Conservation (phyloP, 2,113 vertebrate genomes). For the Thomomys bottae region DNA sequence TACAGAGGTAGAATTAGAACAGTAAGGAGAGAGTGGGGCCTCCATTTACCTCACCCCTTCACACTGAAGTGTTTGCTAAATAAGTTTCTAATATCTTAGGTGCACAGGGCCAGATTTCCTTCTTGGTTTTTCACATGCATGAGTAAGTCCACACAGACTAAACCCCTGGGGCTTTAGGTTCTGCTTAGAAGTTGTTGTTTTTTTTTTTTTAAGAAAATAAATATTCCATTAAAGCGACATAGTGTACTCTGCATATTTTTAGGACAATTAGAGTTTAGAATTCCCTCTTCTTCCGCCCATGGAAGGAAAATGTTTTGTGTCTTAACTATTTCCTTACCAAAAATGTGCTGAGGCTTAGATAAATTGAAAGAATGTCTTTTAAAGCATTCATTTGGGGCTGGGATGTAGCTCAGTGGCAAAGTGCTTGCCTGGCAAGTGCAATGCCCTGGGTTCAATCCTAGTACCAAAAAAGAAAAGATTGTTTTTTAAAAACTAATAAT, state of each 20-base stretch:
- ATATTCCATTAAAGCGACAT: conserved; percentile 79
- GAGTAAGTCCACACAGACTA: conserved; percentile 73
- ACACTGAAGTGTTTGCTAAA: conserved; percentile 72
- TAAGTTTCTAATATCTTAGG: conserved; percentile 79
- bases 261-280: conserved; percentile 79
- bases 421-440: too few species aligned
- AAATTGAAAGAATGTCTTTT: not conserved
- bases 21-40: conserved; percentile 27
- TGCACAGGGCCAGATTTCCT: conserved; percentile 66
- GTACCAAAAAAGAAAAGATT: too few species aligned
- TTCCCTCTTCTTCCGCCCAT: conserved; percentile 74
- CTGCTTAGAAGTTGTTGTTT: conserved; percentile 74
- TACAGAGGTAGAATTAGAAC: conserved; percentile 81
- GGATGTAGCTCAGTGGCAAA: too few species aligned
- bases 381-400: too few species aligned
- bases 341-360: not conserved
- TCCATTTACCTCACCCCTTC: conserved; percentile 69
- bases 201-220: conserved; percentile 75
- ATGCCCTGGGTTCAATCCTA: too few species aligned
- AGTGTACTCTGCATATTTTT: conserved; percentile 81
- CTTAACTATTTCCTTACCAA: conserved; percentile 73
- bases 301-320: conserved; percentile 1
- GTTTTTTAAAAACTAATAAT: too few species aligned
- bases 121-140: conserved; percentile 72
- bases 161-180: conserved; percentile 75